These are phyloP conservation scores for Macaca fascicularis DNA, from an alignment of 2,113 vertebrate genomes.

Conservation along the genomic window T2T-MFA8v1.1 NC_088377.1:105291001-105291500, in stretches of 20 bases:
- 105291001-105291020: background rate
- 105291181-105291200: fast-evolving
- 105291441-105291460: background rate
- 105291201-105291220: background rate
- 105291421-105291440: background rate
- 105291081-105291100: background rate
- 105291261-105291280: background rate
- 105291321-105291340: background rate
- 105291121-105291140: background rate
- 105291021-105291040: conserved; percentile 16
- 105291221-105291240: background rate
- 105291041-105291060: conserved; percentile 20
- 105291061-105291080: conserved; percentile 12
- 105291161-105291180: background rate
- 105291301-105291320: background rate
- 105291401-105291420: background rate
- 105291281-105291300: background rate
- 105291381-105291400: background rate
- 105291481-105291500: background rate
- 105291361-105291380: background rate
- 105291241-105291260: background rate
- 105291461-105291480: background rate
- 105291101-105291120: background rate
- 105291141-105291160: background rate
- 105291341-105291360: background rate